Evolutionary conservation across 1,140 invertebrate species (phyloP), one percentile per base, ranked within the genome.

Genomic region (Bombyx mori): DNA sequence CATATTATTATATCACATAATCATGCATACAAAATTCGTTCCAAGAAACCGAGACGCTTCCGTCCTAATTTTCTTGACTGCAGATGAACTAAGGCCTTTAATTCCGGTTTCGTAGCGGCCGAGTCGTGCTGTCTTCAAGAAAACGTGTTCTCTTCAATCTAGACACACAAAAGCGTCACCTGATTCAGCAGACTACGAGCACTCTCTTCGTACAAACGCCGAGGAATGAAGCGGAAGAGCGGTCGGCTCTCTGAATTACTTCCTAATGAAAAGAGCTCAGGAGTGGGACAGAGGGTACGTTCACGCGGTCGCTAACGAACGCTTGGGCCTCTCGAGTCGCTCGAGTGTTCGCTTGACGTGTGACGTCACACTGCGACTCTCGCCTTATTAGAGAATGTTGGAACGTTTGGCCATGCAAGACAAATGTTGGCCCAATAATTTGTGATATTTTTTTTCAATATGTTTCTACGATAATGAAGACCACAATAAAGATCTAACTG

Each of bases 211-310:
- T 73, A 86, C 79, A 81, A 79, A 82, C 79, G 67, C 70, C 73
- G 66, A 83, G 78, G 79, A 82, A 86, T 82, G 83, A 78, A 79
- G 79, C 79, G 81, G 69, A 80, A 84, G 79, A 82, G 79, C 75
- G 79, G 71, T 71, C 72, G 75, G 73, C 69, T 78, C 78, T 83
- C 79, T 72, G 80, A 83, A 84, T 84, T 86, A 84, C 80, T 86
- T 86, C 79, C 83, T 86, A 86, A 86, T 86, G 83, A 86, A 86
- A 84, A 84, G 81, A 86, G 76, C 69, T 63, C 67, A 75, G 71
- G 73, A 82, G 80, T 79, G 71, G 69, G 72, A 70, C 64, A 69
- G 71, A 75, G 77, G 72, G 68, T 66, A 68, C 70, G 57, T 69
- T 62, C 74, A 72, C 76, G 72, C 73, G 73, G 73, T 62, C 73